phyloP scores from a whole-genome alignment of 2,888 invertebrate genomes.

The Neria commutata region DNA sequence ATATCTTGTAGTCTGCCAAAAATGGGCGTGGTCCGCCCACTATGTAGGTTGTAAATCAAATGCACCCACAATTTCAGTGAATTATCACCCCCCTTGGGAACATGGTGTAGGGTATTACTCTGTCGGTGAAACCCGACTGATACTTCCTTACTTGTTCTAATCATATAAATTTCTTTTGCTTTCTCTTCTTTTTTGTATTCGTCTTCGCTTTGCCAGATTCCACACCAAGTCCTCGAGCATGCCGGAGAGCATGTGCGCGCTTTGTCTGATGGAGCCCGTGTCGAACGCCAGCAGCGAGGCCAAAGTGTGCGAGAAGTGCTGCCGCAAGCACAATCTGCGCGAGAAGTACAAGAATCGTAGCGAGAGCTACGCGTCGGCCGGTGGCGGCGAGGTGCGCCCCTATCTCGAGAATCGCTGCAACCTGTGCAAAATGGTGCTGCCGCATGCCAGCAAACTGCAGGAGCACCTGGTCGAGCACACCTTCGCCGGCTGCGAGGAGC shows the following conservation, averaged over 20 bases:
- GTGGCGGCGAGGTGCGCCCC: slow-evolving; percentile 5
- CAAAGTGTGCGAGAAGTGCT: slow-evolving; percentile 76
- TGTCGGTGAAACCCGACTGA: too few relatives aligned
- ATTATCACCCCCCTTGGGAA: too few relatives aligned
- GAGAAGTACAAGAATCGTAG: slow-evolving; percentile 39
- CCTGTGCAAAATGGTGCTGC: slow-evolving; percentile 78
- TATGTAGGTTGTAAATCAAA: too few relatives aligned
- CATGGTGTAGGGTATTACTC: too few relatives aligned
- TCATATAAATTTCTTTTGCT: too few relatives aligned
- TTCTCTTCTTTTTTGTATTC: too few relatives aligned
- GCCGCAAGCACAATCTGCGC: slow-evolving; percentile 64
- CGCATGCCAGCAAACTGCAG: slow-evolving; percentile 82
- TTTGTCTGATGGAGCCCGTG: slow-evolving; percentile 66
- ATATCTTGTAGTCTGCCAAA: too few relatives aligned
- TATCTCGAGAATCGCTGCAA: slow-evolving; percentile 68
- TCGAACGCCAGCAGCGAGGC: slow-evolving; percentile 59
- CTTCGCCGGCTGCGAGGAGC: slow-evolving; percentile 81
- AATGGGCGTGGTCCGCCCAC: too few relatives aligned
- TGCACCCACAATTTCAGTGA: too few relatives aligned
- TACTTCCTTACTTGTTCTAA: too few relatives aligned
- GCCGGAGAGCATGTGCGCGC: slow-evolving; percentile 65
- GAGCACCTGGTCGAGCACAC: slow-evolving; percentile 91
- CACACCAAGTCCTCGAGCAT: slow-evolving; percentile 59
- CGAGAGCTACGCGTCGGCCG: slow-evolving; percentile 27
- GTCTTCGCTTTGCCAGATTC: slow-evolving; percentile 46